Percentiles rank a stretch among this genome's conserved stretches.
phyloP scores from a whole-genome alignment of 2,888 invertebrate genomes.

The Agrotis segetum region DNA sequence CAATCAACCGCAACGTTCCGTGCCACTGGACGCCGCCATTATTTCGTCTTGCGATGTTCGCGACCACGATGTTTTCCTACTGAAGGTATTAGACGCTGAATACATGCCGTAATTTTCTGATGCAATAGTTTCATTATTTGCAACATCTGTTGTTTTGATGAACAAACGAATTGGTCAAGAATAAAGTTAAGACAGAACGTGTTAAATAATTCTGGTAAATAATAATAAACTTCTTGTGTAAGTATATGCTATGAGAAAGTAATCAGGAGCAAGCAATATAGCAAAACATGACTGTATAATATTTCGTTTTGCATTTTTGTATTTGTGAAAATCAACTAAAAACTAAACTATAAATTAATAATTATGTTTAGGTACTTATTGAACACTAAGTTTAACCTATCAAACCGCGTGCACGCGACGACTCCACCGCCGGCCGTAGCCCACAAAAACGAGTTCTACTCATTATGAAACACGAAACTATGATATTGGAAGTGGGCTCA shows the following conservation, averaged over 20 bases:
- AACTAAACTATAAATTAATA: neutral
- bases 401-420: constrained; percentile 63
- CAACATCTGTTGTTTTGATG: constrained; percentile 21
- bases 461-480: constrained; percentile 90
- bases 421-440: constrained; percentile 79
- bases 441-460: constrained; percentile 87
- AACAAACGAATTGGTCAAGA: constrained; percentile 1
- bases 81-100: constrained; percentile 50
- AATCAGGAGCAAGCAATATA: neutral
- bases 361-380: neutral
- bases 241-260: neutral
- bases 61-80: constrained; percentile 52
- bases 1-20: constrained; percentile 86
- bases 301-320: too few relatives aligned
- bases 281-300: neutral
- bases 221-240: too few relatives aligned
- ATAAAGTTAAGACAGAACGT: constrained; percentile 8
- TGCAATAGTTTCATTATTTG: constrained; percentile 52
- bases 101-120: constrained; percentile 48
- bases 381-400: constrained; percentile 29
- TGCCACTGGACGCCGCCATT: constrained; percentile 81
- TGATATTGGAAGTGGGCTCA: constrained; percentile 83
- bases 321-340: too few relatives aligned
- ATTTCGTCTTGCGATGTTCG: constrained; percentile 71
- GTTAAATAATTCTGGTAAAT: neutral